Evolutionary conservation across 2,888 invertebrate genomes (phyloP), one percentile per base, ranked within the genome.

Genomic region (Listrodromus nycthemerus): DNA sequence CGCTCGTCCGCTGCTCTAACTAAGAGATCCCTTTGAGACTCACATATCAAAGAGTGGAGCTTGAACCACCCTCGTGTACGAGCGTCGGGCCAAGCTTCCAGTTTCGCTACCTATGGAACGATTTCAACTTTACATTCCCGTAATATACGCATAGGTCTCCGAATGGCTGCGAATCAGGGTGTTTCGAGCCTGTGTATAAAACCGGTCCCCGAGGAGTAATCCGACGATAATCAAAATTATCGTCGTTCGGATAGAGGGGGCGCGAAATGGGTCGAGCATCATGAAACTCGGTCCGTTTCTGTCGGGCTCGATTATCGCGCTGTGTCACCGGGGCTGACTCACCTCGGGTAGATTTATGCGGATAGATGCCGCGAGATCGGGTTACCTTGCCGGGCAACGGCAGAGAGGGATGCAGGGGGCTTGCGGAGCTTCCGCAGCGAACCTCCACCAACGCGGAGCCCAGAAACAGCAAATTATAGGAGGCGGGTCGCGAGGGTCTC

Each of bases 11-110:
- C 75, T 74, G 79, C 76, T 41, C 41, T 85, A 86, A 85, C 85
- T 84, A 83, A 83, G 82, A 81, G 80, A 86, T 85, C 83, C 86
- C 86, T 86, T 86, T 86, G 86, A 86, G 86, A 85, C 83, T 86
- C 83, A 75, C 84, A 86, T 86, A 85, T 86, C 86, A 86, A 86
- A 86, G 84, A 78, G 80, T 61, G 48, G 70, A 80, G 75, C 58
- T 84, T 81, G 52, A 84, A 79, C 78, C 81, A 81, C 66, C 75
- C 81, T 67, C 78, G 84, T 81, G 66, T 61, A 19, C 74, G 66
- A 80, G n/a, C 52, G 41, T 48, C 73, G 63, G 50, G 61, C 55
- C 70, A 37, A 52, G 78, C 55, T 33, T 66, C 37, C 41, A 45
- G 63, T 19, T 21, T 58, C 58, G 52, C 71, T 37, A 77, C 71